Percentiles rank a stretch among this genome's conserved stretches.
Conservation (phyloP, 2,113 vertebrate genomes). For the Emydura subglobosa region DNA sequence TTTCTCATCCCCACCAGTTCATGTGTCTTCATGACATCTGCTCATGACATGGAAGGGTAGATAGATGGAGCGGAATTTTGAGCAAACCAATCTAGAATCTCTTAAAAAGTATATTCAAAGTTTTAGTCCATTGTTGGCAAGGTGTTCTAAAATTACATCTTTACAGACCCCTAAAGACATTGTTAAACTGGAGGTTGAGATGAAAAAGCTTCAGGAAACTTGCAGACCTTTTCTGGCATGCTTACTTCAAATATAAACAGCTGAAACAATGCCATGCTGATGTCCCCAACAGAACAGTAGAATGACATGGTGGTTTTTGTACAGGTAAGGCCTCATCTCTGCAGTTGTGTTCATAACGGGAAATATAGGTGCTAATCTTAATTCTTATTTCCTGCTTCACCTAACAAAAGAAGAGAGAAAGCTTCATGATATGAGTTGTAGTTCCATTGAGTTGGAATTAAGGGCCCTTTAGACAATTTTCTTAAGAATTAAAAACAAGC, state of each 20-base stretch:
- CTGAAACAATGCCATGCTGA: conserved; percentile 81
- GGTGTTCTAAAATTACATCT: background rate
- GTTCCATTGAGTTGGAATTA: background rate
- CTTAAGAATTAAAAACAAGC: background rate
- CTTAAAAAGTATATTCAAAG: background rate
- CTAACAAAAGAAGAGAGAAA: background rate
- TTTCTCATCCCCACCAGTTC: background rate
- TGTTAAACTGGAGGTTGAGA: conserved; percentile 76
- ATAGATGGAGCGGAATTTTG: background rate
- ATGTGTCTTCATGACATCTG: background rate
- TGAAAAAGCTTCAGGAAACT: conserved; percentile 80
- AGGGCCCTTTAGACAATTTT: background rate
- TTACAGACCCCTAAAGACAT: conserved; percentile 68
- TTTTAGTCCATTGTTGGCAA: background rate
- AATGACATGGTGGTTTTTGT: conserved; percentile 78
- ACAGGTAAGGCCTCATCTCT: conserved; percentile 64
- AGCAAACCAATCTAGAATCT: background rate
- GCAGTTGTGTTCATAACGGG: background rate
- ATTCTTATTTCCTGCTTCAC: background rate
- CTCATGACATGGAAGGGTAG: background rate
- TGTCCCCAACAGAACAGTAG: conserved; percentile 4
- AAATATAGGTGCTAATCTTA: background rate
- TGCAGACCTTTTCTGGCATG: conserved; percentile 71
- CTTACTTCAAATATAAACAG: conserved; percentile 74
- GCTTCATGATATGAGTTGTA: background rate